phyloP scores from a whole-genome alignment of 2,888 invertebrate genomes.

The Sabatieria punctata region DNA sequence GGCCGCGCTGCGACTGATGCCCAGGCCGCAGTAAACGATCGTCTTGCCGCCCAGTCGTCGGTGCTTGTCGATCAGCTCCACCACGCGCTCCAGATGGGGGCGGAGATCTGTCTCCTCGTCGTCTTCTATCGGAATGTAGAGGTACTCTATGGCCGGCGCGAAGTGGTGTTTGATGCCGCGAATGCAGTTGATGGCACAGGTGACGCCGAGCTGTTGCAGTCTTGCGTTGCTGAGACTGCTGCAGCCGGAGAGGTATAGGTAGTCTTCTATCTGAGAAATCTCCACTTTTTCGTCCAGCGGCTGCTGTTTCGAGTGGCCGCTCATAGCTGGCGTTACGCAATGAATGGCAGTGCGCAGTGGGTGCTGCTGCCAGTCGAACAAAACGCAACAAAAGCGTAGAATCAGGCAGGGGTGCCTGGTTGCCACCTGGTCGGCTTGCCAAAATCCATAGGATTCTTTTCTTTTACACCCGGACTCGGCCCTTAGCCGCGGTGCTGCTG shows the following conservation, averaged over 20 bases:
- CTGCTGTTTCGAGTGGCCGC: no score
- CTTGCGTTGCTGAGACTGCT: not conserved
- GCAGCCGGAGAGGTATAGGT: slow-evolving; percentile 5
- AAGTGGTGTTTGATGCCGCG: not conserved
- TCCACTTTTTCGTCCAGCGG: slow-evolving; percentile 1
- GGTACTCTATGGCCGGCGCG: not conserved
- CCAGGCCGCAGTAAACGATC: slow-evolving; percentile 21
- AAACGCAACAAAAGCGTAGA: no score
- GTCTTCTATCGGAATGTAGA: slow-evolving; percentile 7
- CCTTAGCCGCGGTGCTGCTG: no score
- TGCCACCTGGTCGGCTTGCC: no score
- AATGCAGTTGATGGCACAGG: slow-evolving; percentile 6
- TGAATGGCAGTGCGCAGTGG: no score
- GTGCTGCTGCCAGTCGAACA: no score
- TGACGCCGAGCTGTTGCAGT: not conserved
- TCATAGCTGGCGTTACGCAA: no score
- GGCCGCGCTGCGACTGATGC: slow-evolving; percentile 20
- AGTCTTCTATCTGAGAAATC: slow-evolving; percentile 2
- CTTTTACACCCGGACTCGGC: no score
- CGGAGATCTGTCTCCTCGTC: not conserved
- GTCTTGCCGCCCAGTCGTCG: slow-evolving; percentile 16
- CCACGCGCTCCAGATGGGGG: not conserved
- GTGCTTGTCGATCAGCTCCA: slow-evolving; percentile 4
- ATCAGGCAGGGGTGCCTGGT: no score
- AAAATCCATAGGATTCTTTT: no score